Evolutionary conservation across 2,888 invertebrate species (phyloP).

Genomic region (Barypeithes pellucidus): DNA sequence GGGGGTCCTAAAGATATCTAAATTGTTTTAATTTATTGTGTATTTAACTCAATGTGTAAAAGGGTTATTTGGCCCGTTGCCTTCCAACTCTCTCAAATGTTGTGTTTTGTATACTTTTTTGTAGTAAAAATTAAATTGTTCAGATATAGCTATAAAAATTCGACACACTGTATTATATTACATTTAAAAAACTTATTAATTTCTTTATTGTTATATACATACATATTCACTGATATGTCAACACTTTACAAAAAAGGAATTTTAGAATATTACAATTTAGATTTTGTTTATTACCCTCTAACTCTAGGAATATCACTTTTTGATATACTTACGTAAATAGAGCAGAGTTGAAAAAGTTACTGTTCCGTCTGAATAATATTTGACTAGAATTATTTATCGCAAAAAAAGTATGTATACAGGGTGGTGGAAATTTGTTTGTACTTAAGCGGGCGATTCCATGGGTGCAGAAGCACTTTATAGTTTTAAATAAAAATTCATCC

Average conservation of each 20-base stretch:
- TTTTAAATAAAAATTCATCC: too few species aligned
- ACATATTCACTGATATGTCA: constrained; percentile 41
- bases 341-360: not conserved
- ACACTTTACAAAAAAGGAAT: constrained; percentile 28
- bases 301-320: constrained; percentile 37
- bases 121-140: too few species aligned
- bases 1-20: too few species aligned
- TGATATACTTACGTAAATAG: constrained; percentile 26
- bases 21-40: too few species aligned
- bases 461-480: too few species aligned
- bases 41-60: too few species aligned
- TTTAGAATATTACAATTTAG: constrained; percentile 18
- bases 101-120: too few species aligned
- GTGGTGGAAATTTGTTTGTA: too few species aligned
- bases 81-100: too few species aligned
- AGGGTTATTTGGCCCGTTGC: too few species aligned
- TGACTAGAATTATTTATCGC: constrained; percentile 24
- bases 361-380: constrained; percentile 3
- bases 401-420: constrained; percentile 11
- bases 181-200: not conserved
- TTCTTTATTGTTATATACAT: constrained; percentile 31
- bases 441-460: too few species aligned
- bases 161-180: not conserved
- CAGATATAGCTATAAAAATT: not conserved
- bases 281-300: not conserved